These are phyloP conservation scores for Nasonovia ribisnigri DNA, from an alignment of 2,888 invertebrate genomes.

Conservation along the genomic window DNA sequence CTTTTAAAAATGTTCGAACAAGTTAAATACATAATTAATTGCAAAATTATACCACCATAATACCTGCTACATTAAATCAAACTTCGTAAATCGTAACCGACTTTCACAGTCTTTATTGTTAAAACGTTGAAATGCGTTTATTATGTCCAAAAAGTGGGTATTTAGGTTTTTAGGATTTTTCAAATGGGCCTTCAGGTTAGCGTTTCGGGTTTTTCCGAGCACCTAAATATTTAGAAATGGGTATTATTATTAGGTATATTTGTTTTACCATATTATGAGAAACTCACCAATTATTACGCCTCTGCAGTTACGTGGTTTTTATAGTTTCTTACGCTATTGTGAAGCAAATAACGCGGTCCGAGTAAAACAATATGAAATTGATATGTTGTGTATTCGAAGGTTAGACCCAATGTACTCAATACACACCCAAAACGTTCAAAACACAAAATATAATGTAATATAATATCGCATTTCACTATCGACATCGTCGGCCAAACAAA, in stretches of 20 bases:
- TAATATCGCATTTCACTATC: neutral
- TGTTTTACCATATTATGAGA: neutral
- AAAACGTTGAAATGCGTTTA: neutral
- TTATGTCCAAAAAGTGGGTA: neutral
- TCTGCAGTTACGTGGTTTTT: neutral
- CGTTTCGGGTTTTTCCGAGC: neutral
- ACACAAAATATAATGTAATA: neutral
- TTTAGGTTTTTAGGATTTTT: neutral
- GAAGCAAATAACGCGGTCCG: neutral
- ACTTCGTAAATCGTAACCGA: neutral
- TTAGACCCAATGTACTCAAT: neutral
- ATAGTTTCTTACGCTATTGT: neutral
- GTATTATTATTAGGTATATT: neutral
- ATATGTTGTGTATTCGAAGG: neutral
- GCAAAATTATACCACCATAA: neutral
- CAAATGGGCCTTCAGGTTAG: neutral
- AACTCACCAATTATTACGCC: neutral
- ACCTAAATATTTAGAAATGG: neutral
- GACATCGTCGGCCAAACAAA: neutral
- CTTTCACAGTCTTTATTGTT: neutral
- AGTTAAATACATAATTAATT: neutral
- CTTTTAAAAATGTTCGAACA: neutral
- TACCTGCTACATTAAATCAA: neutral
- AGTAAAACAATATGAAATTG: neutral
- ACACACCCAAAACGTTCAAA: neutral